phyloP scores from a whole-genome alignment of 1,140 invertebrate species.

The Globodera ellingtonae region DNA sequence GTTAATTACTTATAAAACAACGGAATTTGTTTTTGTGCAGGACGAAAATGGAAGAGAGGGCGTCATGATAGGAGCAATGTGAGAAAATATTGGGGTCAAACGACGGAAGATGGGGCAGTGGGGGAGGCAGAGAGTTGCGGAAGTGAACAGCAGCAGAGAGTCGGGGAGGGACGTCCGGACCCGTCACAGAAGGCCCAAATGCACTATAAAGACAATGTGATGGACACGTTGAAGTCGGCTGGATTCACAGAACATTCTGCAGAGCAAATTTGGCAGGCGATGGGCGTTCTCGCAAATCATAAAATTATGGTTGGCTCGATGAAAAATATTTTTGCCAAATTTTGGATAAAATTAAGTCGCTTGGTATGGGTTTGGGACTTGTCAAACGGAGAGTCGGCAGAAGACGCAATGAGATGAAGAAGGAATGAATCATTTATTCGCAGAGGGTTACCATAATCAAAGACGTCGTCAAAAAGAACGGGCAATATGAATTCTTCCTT shows the following conservation, averaged over 20 bases:
- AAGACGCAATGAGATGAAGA: not conserved
- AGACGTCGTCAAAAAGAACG: no score
- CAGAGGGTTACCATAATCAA: no score
- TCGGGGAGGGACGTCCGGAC: not conserved
- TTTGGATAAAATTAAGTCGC: not conserved
- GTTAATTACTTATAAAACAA: no score
- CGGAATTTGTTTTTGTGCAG: not conserved
- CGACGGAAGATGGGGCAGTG: not conserved
- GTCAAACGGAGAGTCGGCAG: constrained; percentile 4
- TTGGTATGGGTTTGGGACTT: constrained; percentile 17
- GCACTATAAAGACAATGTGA: constrained; percentile 17
- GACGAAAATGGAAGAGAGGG: no score
- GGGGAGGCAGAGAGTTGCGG: not conserved
- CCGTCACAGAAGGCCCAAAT: not conserved
- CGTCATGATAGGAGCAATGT: no score
- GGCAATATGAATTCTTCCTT: no score
- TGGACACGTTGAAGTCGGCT: not conserved
- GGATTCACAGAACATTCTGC: not conserved
- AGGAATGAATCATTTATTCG: not conserved
- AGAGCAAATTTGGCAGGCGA: constrained; percentile 19
- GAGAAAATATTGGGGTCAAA: not conserved
- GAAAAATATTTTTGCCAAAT: constrained; percentile 9
- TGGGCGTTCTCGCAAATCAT: constrained; percentile 11
- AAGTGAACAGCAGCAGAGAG: not conserved
- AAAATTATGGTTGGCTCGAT: constrained; percentile 10